These are phyloP conservation scores for Polypterus senegalus DNA, from an alignment of 2,113 vertebrate species.

Conservation along the genomic window DNA sequence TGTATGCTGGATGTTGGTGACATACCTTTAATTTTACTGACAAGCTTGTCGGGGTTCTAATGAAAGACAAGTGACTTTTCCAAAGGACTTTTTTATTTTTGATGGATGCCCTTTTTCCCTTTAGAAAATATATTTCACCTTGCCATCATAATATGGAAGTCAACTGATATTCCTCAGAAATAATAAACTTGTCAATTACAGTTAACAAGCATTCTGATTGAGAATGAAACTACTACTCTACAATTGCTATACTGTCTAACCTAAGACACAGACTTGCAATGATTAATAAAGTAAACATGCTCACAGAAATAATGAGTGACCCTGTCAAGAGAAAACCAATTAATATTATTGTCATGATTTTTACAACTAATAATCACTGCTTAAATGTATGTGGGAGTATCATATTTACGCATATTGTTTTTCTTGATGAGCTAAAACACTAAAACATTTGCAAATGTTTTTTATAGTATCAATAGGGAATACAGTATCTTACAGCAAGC, in stretches of 20 bases:
- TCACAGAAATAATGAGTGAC: too few relatives aligned
- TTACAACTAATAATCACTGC: too few relatives aligned
- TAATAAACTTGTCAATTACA: slow-evolving; percentile 61
- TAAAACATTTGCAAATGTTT: too few relatives aligned
- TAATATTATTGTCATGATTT: too few relatives aligned
- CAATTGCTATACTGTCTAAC: neutral
- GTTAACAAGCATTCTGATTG: slow-evolving; percentile 10
- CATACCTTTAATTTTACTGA: slow-evolving; percentile 97
- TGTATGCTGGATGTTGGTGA: slow-evolving; percentile 70
- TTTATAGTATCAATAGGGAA: too few relatives aligned
- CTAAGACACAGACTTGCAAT: neutral
- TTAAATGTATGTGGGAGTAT: too few relatives aligned
- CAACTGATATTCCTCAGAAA: slow-evolving; percentile 45
- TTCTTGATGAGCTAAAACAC: too few relatives aligned
- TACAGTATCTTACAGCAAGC: too few relatives aligned
- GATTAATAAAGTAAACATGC: neutral
- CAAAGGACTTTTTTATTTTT: slow-evolving; percentile 58
- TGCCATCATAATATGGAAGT: slow-evolving; percentile 51
- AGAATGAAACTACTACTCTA: neutral
- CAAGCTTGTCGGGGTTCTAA: slow-evolving; percentile 72
- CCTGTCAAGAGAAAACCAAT: too few relatives aligned
- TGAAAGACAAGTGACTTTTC: slow-evolving; percentile 70
- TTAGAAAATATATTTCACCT: slow-evolving; percentile 57
- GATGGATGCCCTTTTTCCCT: slow-evolving; percentile 61
- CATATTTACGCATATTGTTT: too few relatives aligned